Evolutionary conservation across 2,888 invertebrate species (phyloP).

Genomic region (Drosophila dives): DNA sequence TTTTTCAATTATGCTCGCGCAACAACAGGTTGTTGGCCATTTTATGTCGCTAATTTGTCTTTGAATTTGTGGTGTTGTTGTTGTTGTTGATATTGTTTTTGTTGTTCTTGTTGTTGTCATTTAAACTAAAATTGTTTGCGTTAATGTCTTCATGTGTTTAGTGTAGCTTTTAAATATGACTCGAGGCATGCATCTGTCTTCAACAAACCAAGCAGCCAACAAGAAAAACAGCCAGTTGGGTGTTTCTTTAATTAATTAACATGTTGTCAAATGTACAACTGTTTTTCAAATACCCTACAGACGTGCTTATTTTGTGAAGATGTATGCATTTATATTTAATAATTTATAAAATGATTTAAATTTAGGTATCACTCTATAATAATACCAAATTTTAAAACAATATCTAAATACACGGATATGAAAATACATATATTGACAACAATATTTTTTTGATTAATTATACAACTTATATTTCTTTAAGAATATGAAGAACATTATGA

Average conservation of each 20-base stretch:
- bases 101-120: constrained; percentile 24
- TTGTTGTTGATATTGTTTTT: constrained; percentile 24
- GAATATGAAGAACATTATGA: not conserved
- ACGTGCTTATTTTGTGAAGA: no score
- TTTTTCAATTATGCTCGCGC: constrained; percentile 71
- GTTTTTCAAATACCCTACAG: constrained; percentile 40
- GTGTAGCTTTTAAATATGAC: constrained; percentile 54
- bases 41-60: constrained; percentile 74
- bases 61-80: constrained; percentile 28
- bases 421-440: no score
- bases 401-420: no score
- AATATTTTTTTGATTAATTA: not conserved
- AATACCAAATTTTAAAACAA: not conserved
- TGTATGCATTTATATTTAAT: not conserved
- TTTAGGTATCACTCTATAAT: no score
- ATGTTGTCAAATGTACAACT: constrained; percentile 60
- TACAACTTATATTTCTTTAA: not conserved
- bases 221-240: constrained; percentile 27
- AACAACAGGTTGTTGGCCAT: constrained; percentile 66
- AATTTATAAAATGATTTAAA: no score
- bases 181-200: constrained; percentile 20
- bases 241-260: constrained; percentile 74
- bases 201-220: not conserved
- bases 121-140: constrained; percentile 58
- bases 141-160: constrained; percentile 65